Evolutionary conservation across 2,797 vertebrate genomes (phyloP).

Genomic region (Crocidura indochinensis): DNA sequence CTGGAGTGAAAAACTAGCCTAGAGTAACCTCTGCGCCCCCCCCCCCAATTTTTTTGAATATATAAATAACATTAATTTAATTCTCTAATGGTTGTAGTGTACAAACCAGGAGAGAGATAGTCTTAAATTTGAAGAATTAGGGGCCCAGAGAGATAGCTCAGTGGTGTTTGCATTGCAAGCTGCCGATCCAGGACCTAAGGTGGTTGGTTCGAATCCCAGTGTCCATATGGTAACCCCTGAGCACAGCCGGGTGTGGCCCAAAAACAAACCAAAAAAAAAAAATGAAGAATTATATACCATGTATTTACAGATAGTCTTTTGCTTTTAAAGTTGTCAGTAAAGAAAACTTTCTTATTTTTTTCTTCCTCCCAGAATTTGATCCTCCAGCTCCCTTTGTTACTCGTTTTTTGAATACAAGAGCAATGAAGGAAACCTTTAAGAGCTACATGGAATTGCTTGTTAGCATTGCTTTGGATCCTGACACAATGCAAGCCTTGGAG

Average conservation of each 20-base stretch:
- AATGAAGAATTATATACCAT: neutral
- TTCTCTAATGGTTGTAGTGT: constrained; percentile 7
- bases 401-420: constrained; percentile 96
- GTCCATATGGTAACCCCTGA: too few relatives aligned
- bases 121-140: too few relatives aligned
- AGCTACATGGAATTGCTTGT: constrained; percentile 98
- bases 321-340: constrained; percentile 55
- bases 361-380: constrained; percentile 92
- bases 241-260: too few relatives aligned
- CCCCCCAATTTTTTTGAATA: too few relatives aligned
- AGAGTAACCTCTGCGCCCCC: too few relatives aligned
- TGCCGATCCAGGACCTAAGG: too few relatives aligned
- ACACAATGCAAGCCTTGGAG: constrained; percentile 96
- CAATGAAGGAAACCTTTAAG: constrained; percentile 98
- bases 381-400: constrained; percentile 94
- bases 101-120: neutral
- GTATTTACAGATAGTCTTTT: neutral
- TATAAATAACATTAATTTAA: neutral
- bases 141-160: too few relatives aligned
- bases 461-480: constrained; percentile 95
- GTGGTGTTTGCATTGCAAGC: too few relatives aligned
- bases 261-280: too few relatives aligned
- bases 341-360: constrained; percentile 61
- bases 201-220: too few relatives aligned
- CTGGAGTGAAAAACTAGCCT: too few relatives aligned